Base-by-base conservation (phyloP, 2,888 invertebrate species). In the Heteromurus nitidus region DNA sequence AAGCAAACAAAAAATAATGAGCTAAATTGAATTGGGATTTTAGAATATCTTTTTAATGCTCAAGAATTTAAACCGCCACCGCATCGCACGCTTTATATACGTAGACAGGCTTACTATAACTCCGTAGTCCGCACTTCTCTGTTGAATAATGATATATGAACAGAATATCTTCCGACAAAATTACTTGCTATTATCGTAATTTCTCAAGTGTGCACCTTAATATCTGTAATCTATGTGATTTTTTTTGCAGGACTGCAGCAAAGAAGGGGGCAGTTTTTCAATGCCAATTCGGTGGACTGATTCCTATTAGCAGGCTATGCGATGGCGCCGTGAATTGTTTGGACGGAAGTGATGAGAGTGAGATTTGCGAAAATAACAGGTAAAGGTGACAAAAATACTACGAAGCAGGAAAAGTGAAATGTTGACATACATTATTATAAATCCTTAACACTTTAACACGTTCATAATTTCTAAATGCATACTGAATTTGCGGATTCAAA, bases 211-310 rank as follows among this genome's bases (percentile, higher is more conserved):
- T 70, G 50, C 16, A 55, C 11, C 13, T 55, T 24, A 55, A 55
- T 47, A 16, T 5, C 11, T n/a, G 3, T 47, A 47, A 47, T 16
- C 47, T 16, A n/a, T 62, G 1, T 1, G 24, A 50, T 68, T 60
- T 42, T 53, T 31, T 67, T 77, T 42, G 16, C 67, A 83, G 84
- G 64, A 74, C 74, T 36, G 50, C 82, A 69, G 81, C 84, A 70
- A 85, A 85, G 44, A 85, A 86, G 44, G 82, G 80, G 20, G 86
- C 85, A 30, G 87, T 86, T 53, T 89, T 88, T 81, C 88, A 88
- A 70, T 89, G 89, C 83, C 85, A 88, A 70, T 89, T 88, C 80
- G 89, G 89, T 24, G 89, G 88, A 0, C 89, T 89, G 73, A 86
- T 89, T 42, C 84, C 85, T 3, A 84, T 88, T 28, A 79, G 73